phyloP scores from a whole-genome alignment of 1,140 invertebrate species.

The Habropoda laboriosa region DNA sequence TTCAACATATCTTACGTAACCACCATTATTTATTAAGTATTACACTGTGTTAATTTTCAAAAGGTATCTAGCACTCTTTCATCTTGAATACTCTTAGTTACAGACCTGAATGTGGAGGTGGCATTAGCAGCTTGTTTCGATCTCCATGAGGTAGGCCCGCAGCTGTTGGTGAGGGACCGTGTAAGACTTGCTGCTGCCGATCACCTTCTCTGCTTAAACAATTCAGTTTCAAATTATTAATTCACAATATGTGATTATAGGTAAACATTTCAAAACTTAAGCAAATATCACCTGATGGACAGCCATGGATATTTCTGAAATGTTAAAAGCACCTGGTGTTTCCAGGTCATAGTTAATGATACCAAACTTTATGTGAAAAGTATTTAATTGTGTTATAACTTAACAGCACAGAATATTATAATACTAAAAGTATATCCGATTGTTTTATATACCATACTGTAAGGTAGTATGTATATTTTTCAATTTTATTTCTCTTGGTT shows the following conservation, averaged over 20 bases:
- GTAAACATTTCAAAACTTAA: constrained; percentile 65
- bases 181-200: constrained; percentile 77
- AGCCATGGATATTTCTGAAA: constrained; percentile 74
- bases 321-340: constrained; percentile 62
- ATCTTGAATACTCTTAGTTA: constrained; percentile 80
- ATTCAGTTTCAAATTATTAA: constrained; percentile 76
- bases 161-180: constrained; percentile 73
- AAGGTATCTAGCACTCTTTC: constrained; percentile 76
- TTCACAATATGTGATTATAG: constrained; percentile 52
- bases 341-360: constrained; percentile 61
- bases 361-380: constrained; percentile 44
- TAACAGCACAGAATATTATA: constrained; percentile 49
- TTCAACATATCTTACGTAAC: neutral
- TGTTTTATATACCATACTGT: constrained; percentile 39
- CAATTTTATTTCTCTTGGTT: constrained; percentile 41
- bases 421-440: constrained; percentile 29
- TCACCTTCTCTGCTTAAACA: constrained; percentile 82
- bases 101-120: constrained; percentile 81
- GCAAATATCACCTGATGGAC: constrained; percentile 67
- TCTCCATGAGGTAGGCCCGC: constrained; percentile 74
- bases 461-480: constrained; percentile 40
- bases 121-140: constrained; percentile 80
- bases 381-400: constrained; percentile 39
- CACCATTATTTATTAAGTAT: neutral
- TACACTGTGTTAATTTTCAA: constrained; percentile 49